Evolutionary conservation across 2,888 invertebrate species (phyloP).

Genomic region (Mellilla xanthometata): DNA sequence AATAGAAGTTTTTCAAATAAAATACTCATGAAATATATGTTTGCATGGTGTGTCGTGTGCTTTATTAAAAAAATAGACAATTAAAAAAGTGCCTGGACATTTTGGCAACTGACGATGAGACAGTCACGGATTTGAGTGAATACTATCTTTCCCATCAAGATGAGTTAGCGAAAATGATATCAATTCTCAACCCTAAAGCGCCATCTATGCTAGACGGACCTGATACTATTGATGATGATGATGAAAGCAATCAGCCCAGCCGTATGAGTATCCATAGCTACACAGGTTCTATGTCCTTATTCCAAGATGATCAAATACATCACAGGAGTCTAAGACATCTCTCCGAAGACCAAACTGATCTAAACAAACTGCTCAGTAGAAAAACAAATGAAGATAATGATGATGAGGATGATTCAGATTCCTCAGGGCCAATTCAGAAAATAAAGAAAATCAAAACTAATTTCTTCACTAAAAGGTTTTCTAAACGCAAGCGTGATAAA

Average conservation of each 20-base stretch:
- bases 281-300: slow-evolving; percentile 60
- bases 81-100: slow-evolving; percentile 84
- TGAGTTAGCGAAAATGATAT: slow-evolving; percentile 62
- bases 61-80: slow-evolving; percentile 58
- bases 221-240: slow-evolving; percentile 64
- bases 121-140: slow-evolving; percentile 60
- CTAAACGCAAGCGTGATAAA: slow-evolving; percentile 74
- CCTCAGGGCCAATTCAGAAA: slow-evolving; percentile 71
- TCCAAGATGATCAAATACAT: slow-evolving; percentile 63
- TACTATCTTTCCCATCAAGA: slow-evolving; percentile 71
- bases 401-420: slow-evolving; percentile 68
- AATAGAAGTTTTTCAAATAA: slow-evolving; percentile 30
- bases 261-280: slow-evolving; percentile 60
- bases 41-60: slow-evolving; percentile 79
- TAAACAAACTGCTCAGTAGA: slow-evolving; percentile 77
- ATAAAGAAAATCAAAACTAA: slow-evolving; percentile 84
- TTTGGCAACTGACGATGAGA: slow-evolving; percentile 77
- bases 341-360: slow-evolving; percentile 68
- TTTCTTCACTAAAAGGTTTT: slow-evolving; percentile 84
- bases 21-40: slow-evolving; percentile 62
- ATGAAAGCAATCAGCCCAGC: slow-evolving; percentile 55
- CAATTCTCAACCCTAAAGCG: slow-evolving; percentile 64
- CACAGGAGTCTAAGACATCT: slow-evolving; percentile 64
- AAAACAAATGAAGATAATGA: slow-evolving; percentile 50
- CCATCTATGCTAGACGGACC: slow-evolving; percentile 62